Evolutionary conservation across 1,140 invertebrate genomes (phyloP).

Genomic region (Chlorops oryzae): DNA sequence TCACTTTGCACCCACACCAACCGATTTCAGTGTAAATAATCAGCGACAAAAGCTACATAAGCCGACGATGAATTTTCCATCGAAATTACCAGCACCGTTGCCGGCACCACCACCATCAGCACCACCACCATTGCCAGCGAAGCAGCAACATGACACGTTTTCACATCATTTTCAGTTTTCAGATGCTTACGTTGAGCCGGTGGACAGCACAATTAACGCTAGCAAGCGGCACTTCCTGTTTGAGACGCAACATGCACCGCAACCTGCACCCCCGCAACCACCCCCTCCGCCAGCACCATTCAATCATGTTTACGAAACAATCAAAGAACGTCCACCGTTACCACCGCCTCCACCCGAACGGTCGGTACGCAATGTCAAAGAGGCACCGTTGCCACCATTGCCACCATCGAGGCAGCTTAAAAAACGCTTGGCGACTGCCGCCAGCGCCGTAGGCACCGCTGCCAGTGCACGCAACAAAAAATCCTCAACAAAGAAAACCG

Average conservation of each 20-base stretch:
- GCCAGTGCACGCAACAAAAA: slow-evolving; percentile 7
- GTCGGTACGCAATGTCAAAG: no score
- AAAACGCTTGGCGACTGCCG: no score
- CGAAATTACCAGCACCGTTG: neutral
- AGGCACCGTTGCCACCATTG: neutral
- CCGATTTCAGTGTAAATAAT: neutral
- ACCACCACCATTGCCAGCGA: neutral
- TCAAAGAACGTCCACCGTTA: slow-evolving; percentile 13
- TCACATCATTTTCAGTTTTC: slow-evolving; percentile 14
- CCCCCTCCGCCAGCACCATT: slow-evolving; percentile 11
- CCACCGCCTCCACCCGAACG: slow-evolving; percentile 10
- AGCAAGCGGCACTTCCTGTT: slow-evolving; percentile 12
- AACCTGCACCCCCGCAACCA: neutral
- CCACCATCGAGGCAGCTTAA: no score
- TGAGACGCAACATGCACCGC: slow-evolving; percentile 3
- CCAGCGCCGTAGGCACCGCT: slow-evolving; percentile 1
- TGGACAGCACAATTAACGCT: no score
- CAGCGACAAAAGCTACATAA: neutral
- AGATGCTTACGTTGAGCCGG: slow-evolving; percentile 14
- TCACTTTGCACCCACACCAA: neutral
- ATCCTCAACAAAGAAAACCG: neutral
- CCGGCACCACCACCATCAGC: neutral
- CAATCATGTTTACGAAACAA: slow-evolving; percentile 20
- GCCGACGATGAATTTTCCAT: no score
- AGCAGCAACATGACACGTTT: neutral